Base-by-base conservation (phyloP, 2,113 vertebrate genomes). In the Etia nguti region DNA sequence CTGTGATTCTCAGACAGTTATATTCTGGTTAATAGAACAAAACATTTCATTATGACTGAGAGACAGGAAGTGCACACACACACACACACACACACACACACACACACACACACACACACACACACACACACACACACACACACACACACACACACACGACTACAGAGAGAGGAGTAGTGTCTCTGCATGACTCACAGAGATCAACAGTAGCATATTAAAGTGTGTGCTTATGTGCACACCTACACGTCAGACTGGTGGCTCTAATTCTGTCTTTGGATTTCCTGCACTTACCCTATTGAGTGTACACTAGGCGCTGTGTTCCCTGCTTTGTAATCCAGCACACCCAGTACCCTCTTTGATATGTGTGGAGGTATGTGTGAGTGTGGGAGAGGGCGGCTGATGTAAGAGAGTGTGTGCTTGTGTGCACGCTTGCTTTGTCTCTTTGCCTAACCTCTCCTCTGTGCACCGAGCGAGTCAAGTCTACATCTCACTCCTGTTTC, bases 41-140 rank as follows among this genome's bases (percentile, higher is more conserved):
- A 98, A 80, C 95, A 96, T 98, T 98, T 99, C 97, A 98, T 98
- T 98, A 98, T 97, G 65, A 70, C n/a, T 70, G 36, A 70, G 97
- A 98, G 97, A 86, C 77, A 80, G 50, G 57, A 81, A 54, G 20
- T 20, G 15, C 70, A 22, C 80, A 54, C 55, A 70, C n/a, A 41
- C 31, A 13, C 85, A 46, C 89, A 41, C 80, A 31, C 84, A 29
- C 68, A 60, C 20, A 10, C 31, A 13, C 2, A 13, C 85, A 46
- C 89, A 41, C 80, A 31, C 84, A 29, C 68, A 60, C 20, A 10
- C 31, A 13, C 84, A 48, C 87, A 50, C 68, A n/a, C 80, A 70
- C 34, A 16, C 85, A 38, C 88, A 56, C 65, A 22, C 54, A 7
- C 84, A n/a, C 6, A 10, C 85, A 50, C 89, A 54, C 77, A 3